Conservation (phyloP, 1,140 invertebrate genomes). For the Vanessa tameamea region DNA sequence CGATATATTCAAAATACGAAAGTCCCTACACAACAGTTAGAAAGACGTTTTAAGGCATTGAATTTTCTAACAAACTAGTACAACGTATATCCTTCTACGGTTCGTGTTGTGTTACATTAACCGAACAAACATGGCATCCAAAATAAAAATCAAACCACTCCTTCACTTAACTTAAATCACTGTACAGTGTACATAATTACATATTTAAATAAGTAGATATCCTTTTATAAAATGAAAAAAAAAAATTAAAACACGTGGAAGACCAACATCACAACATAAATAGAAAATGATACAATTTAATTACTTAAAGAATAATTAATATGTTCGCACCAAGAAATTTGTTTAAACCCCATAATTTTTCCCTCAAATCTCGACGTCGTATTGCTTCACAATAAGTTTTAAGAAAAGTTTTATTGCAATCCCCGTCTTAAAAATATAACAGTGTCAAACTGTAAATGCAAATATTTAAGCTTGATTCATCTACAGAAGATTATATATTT, state of each 20-base stretch:
- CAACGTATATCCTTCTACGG: slow-evolving; percentile 23
- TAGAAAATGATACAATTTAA: slow-evolving; percentile 66
- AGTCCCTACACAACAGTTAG: slow-evolving; percentile 44
- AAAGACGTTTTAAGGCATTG: slow-evolving; percentile 38
- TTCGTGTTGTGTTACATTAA: slow-evolving; percentile 20
- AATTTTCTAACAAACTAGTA: slow-evolving; percentile 41
- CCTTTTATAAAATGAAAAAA: slow-evolving; percentile 63
- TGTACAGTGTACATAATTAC: slow-evolving; percentile 52
- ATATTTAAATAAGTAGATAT: slow-evolving; percentile 72
- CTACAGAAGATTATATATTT: slow-evolving; percentile 13
- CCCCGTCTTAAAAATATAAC: slow-evolving; percentile 34
- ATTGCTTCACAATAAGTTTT: slow-evolving; percentile 35
- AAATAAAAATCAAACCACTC: slow-evolving; percentile 51
- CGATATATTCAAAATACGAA: slow-evolving; percentile 44
- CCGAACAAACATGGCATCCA: slow-evolving; percentile 58
- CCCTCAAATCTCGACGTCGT: slow-evolving; percentile 19
- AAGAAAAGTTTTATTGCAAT: slow-evolving; percentile 34
- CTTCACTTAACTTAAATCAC: slow-evolving; percentile 60
- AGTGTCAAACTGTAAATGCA: slow-evolving; percentile 41
- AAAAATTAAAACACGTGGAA: slow-evolving; percentile 67
- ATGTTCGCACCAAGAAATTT: slow-evolving; percentile 39
- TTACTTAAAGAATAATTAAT: slow-evolving; percentile 53
- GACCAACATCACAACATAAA: slow-evolving; percentile 80
- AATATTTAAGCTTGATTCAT: slow-evolving; percentile 21
- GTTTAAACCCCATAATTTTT: slow-evolving; percentile 4